Base-by-base conservation (phyloP, 2,797 vertebrate species). In the Anas flavirostris region DNA sequence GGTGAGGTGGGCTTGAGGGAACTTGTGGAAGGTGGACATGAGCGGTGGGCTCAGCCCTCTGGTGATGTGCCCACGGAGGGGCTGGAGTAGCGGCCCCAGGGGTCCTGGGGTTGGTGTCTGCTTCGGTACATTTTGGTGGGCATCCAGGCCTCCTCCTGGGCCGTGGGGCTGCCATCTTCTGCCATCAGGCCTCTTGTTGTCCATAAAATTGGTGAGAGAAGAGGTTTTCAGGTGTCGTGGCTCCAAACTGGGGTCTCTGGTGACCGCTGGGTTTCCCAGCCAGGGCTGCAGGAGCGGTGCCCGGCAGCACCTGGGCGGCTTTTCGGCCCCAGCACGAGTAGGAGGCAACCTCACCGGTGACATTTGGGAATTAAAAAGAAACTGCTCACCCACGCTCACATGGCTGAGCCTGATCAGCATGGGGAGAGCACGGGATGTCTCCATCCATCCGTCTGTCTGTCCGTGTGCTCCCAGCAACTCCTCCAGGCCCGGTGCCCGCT, bases 351-450 rank as follows among this genome's bases (percentile, higher is more conserved):
- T 88, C 7, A 33, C 11, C 2, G 3, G 41, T 10, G 69, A 72
- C 11, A 16, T 68, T 69, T 67, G 10, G 26, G 75, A 72, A 79
- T 76, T 31, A 48, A 59, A 88, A 68, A 31, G 66, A 67, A 94
- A 28, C 17, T 59, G 67, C 23, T 1, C 1, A 0, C 50, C 41
- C 2, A 0, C 12, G 4, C 2, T 5, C 1, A 2, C 0, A 0
- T 37, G 50, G 55, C 35, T 75, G 69, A 72, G 33, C 23, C 23
- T 8, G 18, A 14, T 28, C 18, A 19, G 22, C 0, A 8, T n/a
- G 0, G 0, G 0, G 8, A 37, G 19, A 75, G 8, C 53, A 35
- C 0, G 0, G 12, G 53, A 23, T 6, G 8, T 9, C 8, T 35
- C 0, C 1, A 43, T 43, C 41, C 0, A 1, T 77, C 39, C 0